These are phyloP conservation scores for Palythoa grandiflora DNA, from an alignment of 92 coral and sea anemone species.

Conservation along the genomic window DNA sequence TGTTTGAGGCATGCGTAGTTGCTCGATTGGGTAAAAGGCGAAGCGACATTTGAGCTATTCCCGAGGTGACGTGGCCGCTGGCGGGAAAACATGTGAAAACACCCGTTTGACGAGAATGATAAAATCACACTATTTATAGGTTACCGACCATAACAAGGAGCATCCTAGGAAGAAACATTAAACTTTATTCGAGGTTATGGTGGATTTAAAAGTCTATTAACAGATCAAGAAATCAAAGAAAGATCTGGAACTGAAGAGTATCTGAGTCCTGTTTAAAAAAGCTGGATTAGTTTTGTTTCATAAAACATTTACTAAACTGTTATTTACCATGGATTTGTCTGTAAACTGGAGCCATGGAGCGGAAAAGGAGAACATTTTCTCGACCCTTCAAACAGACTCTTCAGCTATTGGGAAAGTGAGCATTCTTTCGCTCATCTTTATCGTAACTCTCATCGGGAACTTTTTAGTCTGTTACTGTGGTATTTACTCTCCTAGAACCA, in stretches of 20 bases:
- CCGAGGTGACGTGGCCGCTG: slow-evolving; percentile 40
- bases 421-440: slow-evolving; percentile 75
- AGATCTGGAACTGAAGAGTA: neutral
- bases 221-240: neutral
- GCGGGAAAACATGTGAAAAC: slow-evolving; percentile 22
- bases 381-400: slow-evolving; percentile 30
- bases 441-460: slow-evolving; percentile 82
- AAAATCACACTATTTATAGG: slow-evolving; percentile 23
- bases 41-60: neutral
- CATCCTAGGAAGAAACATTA: neutral
- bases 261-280: neutral
- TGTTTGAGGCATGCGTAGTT: slow-evolving; percentile 31
- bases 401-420: slow-evolving; percentile 84
- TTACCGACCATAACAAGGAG: neutral
- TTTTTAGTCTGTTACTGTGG: slow-evolving; percentile 94
- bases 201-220: neutral
- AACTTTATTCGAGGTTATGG: neutral
- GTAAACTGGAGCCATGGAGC: slow-evolving; percentile 23
- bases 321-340: slow-evolving; percentile 26
- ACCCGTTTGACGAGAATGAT: slow-evolving; percentile 40
- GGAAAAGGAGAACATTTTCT: slow-evolving; percentile 8
- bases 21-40: neutral
- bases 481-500: slow-evolving; percentile 84
- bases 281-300: neutral
- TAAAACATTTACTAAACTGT: neutral